Evolutionary conservation across 2,113 vertebrate genomes (phyloP).

Genomic region (Amphiprion percula): DNA sequence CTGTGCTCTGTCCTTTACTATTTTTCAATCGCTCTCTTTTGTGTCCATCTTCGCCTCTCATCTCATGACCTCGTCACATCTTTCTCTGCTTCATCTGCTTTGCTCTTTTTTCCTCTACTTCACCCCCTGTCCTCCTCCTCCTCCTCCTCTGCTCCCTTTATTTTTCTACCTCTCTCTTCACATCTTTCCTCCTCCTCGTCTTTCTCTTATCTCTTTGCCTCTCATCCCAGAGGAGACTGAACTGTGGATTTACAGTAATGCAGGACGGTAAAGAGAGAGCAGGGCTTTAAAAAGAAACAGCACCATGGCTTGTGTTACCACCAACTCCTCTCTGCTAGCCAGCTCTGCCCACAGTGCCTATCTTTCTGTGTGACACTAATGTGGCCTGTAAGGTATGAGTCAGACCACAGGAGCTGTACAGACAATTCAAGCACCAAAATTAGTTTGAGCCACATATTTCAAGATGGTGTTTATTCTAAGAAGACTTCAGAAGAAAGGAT

Average conservation of each 20-base stretch:
- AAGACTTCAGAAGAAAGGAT: conserved; percentile 10
- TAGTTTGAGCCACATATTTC: conserved; percentile 31
- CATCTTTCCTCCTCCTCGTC: conserved; percentile 49
- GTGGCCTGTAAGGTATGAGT: conserved; percentile 51
- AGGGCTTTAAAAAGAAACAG: conserved; percentile 73
- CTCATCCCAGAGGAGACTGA: conserved; percentile 67
- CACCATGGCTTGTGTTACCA: conserved; percentile 62
- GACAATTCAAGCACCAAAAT: conserved; percentile 32
- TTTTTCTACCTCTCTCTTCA: conserved; percentile 32
- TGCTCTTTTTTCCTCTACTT: conserved; percentile 24
- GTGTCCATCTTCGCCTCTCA: conserved; percentile 35
- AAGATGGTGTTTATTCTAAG: conserved; percentile 29
- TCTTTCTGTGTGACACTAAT: conserved; percentile 59
- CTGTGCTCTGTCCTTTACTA: conserved; percentile 22
- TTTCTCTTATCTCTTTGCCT: conserved; percentile 58
- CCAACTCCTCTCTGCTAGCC: conserved; percentile 48
- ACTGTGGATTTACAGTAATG: conserved; percentile 74
- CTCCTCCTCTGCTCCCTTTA: conserved; percentile 19
- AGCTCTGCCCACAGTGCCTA: conserved; percentile 63
- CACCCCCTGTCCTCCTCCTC: neutral
- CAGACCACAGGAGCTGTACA: conserved; percentile 30
- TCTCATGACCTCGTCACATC: conserved; percentile 40
- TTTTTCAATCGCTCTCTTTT: conserved; percentile 32
- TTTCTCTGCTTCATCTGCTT: conserved; percentile 30
- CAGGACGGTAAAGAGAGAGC: conserved; percentile 57